phyloP scores from a whole-genome alignment of 2,888 invertebrate genomes.

The Pimpla rufipes region DNA sequence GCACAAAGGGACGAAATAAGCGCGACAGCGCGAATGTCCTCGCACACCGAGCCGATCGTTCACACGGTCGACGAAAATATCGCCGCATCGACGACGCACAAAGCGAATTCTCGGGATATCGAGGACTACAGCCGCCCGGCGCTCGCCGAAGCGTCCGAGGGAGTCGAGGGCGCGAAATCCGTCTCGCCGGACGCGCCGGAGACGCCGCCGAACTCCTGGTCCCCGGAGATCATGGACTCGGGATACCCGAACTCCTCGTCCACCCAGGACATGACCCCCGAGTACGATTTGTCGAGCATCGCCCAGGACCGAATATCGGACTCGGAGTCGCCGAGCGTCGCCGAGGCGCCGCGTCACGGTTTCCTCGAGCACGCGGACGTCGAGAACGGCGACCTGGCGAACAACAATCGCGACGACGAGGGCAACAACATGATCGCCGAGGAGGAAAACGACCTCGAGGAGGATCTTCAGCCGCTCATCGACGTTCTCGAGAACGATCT shows the following conservation, averaged over 20 bases:
- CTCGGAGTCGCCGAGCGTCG: conserved; percentile 75
- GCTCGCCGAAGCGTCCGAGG: conserved; percentile 54
- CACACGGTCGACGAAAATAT: not conserved
- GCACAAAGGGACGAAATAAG: not conserved
- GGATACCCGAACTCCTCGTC: conserved; percentile 82
- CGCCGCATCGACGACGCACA: not conserved
- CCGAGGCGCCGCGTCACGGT: conserved; percentile 74
- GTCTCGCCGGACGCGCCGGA: conserved; percentile 73
- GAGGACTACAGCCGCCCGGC: not conserved
- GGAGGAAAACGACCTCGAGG: conserved; percentile 74
- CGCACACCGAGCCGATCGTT: not conserved
- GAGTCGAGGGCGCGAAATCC: conserved; percentile 60
- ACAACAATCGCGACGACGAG: conserved; percentile 86
- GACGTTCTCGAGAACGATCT: conserved; percentile 79
- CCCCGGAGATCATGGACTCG: conserved; percentile 82
- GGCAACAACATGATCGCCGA: conserved; percentile 85
- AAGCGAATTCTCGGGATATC: not conserved
- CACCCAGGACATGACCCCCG: conserved; percentile 79
- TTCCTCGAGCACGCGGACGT: conserved; percentile 77
- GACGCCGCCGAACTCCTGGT: conserved; percentile 78
- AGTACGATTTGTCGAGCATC: conserved; percentile 79
- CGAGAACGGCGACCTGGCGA: conserved; percentile 86
- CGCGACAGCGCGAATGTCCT: not conserved
- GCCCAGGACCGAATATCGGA: conserved; percentile 74
- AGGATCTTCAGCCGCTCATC: conserved; percentile 79